Conservation (phyloP, 1,140 invertebrate genomes). For the Oncopodura yosiiana region DNA sequence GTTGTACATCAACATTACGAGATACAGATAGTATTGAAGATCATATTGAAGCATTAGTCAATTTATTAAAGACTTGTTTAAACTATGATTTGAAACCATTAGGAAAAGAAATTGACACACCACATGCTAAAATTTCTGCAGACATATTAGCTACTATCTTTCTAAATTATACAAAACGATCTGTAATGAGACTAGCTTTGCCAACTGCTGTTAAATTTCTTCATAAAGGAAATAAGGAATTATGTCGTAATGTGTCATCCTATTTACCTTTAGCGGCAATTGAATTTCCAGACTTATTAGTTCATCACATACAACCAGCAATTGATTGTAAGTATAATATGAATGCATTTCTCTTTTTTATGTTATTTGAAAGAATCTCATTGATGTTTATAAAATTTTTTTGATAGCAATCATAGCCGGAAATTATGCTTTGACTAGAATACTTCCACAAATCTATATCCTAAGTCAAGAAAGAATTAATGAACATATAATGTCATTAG, state of each 20-base stretch:
- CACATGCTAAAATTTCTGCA: slow-evolving; percentile 88
- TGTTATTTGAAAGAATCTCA: neutral
- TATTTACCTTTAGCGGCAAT: slow-evolving; percentile 87
- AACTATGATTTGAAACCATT: slow-evolving; percentile 75
- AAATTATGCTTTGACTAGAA: slow-evolving; percentile 72
- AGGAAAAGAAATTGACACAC: slow-evolving; percentile 71
- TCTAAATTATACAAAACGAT: slow-evolving; percentile 76
- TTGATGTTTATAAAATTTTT: neutral
- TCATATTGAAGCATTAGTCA: slow-evolving; percentile 69
- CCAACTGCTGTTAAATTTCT: slow-evolving; percentile 85
- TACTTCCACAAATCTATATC: slow-evolving; percentile 77
- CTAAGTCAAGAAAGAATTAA: slow-evolving; percentile 73
- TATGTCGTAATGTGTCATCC: slow-evolving; percentile 77
- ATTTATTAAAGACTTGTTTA: slow-evolving; percentile 72
- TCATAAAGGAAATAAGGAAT: slow-evolving; percentile 76
- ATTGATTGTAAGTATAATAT: slow-evolving; percentile 76
- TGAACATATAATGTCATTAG: slow-evolving; percentile 69
- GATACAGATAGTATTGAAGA: slow-evolving; percentile 78
- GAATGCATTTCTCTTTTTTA: slow-evolving; percentile 5
- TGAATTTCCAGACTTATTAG: slow-evolving; percentile 72
- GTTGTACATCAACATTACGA: slow-evolving; percentile 58
- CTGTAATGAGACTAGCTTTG: slow-evolving; percentile 77
- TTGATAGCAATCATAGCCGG: slow-evolving; percentile 43
- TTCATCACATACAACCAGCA: slow-evolving; percentile 75
- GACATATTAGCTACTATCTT: slow-evolving; percentile 90